Conservation (phyloP, 2,113 vertebrate species). For the Paracanthobrama guichenoti region DNA sequence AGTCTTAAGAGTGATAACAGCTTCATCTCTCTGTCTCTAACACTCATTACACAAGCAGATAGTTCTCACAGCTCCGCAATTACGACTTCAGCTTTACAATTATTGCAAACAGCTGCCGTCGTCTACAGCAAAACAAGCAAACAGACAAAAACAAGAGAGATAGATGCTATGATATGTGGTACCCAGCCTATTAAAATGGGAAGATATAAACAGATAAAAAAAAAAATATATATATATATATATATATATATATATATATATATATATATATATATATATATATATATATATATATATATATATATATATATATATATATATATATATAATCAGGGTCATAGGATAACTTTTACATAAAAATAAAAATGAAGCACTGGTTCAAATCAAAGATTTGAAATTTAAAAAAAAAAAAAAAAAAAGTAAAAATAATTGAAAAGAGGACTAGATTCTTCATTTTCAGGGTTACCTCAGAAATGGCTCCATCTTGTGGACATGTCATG, state of each 20-base stretch:
- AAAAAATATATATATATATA: no score
- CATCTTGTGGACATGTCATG: conserved; percentile 28
- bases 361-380: neutral
- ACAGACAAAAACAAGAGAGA: neutral
- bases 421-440: neutral
- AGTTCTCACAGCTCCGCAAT: conserved; percentile 13
- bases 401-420: no score
- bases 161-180: neutral
- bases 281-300: no score
- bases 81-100: conserved; percentile 24
- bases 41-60: conserved; percentile 26
- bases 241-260: no score
- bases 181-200: neutral
- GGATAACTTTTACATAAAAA: neutral
- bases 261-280: no score
- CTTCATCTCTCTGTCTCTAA: conserved; percentile 29
- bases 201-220: neutral
- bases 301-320: no score
- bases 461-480: neutral
- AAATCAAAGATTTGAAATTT: no score
- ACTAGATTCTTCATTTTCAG: neutral
- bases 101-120: conserved; percentile 12
- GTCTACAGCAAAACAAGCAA: neutral
- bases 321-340: no score
- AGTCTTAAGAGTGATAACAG: conserved; percentile 32